A percentile compares a stretch with the other conserved stretches of the same genome.
Conservation (phyloP, 2,888 invertebrate genomes). For the Mesorhabditis belari region DNA sequence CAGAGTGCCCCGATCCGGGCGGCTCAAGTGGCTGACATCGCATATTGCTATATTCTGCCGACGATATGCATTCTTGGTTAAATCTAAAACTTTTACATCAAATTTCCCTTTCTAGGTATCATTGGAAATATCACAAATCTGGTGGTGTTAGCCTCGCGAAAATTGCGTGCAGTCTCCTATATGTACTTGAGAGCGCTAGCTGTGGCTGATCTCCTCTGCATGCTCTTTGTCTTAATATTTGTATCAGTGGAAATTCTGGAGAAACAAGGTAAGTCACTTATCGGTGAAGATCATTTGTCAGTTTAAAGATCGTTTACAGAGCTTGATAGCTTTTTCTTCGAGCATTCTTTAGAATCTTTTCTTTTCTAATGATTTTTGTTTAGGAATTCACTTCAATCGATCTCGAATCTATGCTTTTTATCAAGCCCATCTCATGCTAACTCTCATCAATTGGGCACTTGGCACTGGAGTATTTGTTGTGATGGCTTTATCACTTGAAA, state of each 20-base stretch:
- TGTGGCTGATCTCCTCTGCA: slow-evolving; percentile 50
- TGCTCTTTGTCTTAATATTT: slow-evolving; percentile 51
- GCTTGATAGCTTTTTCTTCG: too few species aligned
- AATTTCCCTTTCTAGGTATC: slow-evolving; percentile 16
- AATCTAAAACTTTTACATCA: neutral
- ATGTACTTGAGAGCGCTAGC: slow-evolving; percentile 42
- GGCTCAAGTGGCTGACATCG: slow-evolving; percentile 32
- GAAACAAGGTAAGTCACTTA: slow-evolving; percentile 3
- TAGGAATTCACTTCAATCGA: slow-evolving; percentile 26
- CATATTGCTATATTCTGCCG: slow-evolving; percentile 52
- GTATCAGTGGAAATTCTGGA: slow-evolving; percentile 40
- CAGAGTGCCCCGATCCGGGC: slow-evolving; percentile 13
- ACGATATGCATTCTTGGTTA: slow-evolving; percentile 30
- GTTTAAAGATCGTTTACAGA: too few species aligned
- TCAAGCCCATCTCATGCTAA: slow-evolving; percentile 47
- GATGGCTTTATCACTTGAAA: slow-evolving; percentile 49
- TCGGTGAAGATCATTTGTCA: neutral
- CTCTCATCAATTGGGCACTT: slow-evolving; percentile 52
- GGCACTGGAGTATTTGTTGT: slow-evolving; percentile 51
- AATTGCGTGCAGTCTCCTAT: slow-evolving; percentile 50
- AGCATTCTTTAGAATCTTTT: too few species aligned
- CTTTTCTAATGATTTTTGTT: neutral
- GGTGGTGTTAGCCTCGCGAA: slow-evolving; percentile 45
- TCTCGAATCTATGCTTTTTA: slow-evolving; percentile 38
- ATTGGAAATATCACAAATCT: slow-evolving; percentile 49